Conservation (phyloP, 2,797 vertebrate species). For the Alfaro cultratus region DNA sequence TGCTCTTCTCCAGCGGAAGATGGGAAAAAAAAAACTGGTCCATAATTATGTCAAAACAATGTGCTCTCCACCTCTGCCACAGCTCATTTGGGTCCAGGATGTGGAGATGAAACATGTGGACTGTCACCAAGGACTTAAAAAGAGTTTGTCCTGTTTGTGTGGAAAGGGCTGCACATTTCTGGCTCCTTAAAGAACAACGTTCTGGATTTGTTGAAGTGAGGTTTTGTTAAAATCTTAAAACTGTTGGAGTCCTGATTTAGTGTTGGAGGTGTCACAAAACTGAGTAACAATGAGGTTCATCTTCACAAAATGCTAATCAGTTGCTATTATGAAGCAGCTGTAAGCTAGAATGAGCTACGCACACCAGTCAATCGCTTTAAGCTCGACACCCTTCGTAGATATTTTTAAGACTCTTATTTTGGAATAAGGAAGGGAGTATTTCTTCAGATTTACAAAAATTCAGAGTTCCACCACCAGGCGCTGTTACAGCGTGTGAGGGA, state of each 20-base stretch:
- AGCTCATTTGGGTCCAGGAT: conserved; percentile 46
- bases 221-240: not conserved
- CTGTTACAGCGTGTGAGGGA: too few species aligned
- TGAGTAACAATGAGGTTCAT: not conserved
- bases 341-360: not conserved
- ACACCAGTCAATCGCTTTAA: not conserved
- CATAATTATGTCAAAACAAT: conserved; percentile 80
- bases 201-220: not conserved
- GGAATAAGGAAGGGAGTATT: not conserved
- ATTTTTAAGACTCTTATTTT: not conserved
- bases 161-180: conserved; percentile 49
- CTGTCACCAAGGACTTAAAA: conserved; percentile 55
- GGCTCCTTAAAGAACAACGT: conserved; percentile 20
- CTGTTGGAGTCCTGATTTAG: not conserved
- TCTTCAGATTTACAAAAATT: not conserved
- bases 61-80: conserved; percentile 63
- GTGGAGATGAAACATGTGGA: conserved; percentile 54
- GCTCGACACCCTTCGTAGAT: not conserved
- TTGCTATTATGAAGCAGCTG: not conserved
- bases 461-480: not conserved
- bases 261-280: not conserved
- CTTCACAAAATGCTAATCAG: not conserved
- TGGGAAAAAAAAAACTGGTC: conserved; percentile 58
- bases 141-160: conserved; percentile 48
- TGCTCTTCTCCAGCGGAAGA: conserved; percentile 61